Percentiles rank a stretch among this genome's conserved stretches.
Evolutionary conservation across 2,797 vertebrate species (phyloP).

Genomic region (Sebastes reedi): DNA sequence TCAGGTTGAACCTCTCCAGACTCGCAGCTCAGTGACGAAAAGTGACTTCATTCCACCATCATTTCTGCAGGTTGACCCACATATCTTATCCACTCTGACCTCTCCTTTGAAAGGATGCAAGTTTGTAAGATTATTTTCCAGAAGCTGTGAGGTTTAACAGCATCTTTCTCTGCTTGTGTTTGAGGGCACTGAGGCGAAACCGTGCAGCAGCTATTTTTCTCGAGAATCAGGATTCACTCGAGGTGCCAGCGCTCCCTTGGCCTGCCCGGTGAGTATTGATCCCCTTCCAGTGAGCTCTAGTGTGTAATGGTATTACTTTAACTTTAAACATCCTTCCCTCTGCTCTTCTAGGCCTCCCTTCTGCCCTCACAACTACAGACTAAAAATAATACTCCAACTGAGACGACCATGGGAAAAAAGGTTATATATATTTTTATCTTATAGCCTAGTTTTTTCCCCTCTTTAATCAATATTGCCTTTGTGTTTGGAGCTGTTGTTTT

Average conservation of each 20-base stretch:
- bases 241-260: conserved; percentile 30
- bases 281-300: background rate
- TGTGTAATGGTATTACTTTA: background rate
- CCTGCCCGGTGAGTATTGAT: conserved; percentile 57
- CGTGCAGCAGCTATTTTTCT: conserved; percentile 11
- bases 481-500: background rate
- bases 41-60: conserved; percentile 49
- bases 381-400: background rate
- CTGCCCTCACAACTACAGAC: background rate
- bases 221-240: conserved; percentile 69
- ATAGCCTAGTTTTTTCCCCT: background rate
- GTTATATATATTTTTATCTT: conserved; percentile 26
- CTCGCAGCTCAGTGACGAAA: conserved; percentile 58
- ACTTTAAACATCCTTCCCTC: background rate
- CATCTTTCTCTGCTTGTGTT: conserved; percentile 26
- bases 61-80: conserved; percentile 56
- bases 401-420: conserved; percentile 51
- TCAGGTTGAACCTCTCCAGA: conserved; percentile 47
- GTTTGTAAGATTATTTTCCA: background rate
- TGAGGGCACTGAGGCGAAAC: conserved; percentile 49
- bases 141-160: background rate
- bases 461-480: background rate
- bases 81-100: background rate
- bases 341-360: conserved; percentile 44
- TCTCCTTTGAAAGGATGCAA: background rate